Evolutionary conservation across 2,888 invertebrate genomes (phyloP).

Genomic region (Pristionchus arcanus): DNA sequence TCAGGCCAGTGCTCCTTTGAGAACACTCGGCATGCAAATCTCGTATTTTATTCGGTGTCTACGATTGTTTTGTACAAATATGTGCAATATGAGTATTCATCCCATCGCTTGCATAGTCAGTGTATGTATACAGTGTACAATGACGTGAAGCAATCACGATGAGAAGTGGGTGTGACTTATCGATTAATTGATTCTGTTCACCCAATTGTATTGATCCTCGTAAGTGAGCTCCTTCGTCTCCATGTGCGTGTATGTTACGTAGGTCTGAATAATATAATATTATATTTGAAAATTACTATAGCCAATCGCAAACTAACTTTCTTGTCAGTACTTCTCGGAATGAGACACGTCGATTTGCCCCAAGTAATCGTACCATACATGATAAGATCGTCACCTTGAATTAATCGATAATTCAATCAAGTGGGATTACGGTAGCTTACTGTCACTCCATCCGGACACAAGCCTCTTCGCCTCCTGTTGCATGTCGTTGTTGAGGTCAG

Average conservation of each 20-base stretch:
- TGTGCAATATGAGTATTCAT: neutral
- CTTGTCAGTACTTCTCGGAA: slow-evolving; percentile 63
- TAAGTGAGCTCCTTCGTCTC: slow-evolving; percentile 70
- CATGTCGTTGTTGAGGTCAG: slow-evolving; percentile 60
- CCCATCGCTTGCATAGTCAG: neutral
- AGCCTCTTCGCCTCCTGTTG: slow-evolving; percentile 60
- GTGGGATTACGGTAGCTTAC: slow-evolving; percentile 54
- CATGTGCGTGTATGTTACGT: slow-evolving; percentile 66
- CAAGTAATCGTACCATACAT: slow-evolving; percentile 68
- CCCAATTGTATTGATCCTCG: slow-evolving; percentile 62
- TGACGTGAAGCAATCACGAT: neutral
- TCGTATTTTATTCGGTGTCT: neutral
- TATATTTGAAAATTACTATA: neutral
- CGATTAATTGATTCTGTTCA: slow-evolving; percentile 21
- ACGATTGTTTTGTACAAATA: neutral
- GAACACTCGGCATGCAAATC: neutral
- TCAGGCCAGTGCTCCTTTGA: too few relatives aligned
- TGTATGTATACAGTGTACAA: slow-evolving; percentile 20
- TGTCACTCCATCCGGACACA: slow-evolving; percentile 66
- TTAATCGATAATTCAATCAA: neutral
- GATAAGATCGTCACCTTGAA: slow-evolving; percentile 70
- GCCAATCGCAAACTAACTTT: slow-evolving; percentile 51
- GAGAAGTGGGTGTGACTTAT: neutral
- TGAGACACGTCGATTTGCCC: slow-evolving; percentile 68
- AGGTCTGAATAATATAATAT: slow-evolving; percentile 54